A percentile compares a stretch with the other conserved stretches of the same genome.
These are phyloP conservation scores for Sialis fuliginosa DNA, from an alignment of 2,888 invertebrate species.

Conservation along the genomic window DNA sequence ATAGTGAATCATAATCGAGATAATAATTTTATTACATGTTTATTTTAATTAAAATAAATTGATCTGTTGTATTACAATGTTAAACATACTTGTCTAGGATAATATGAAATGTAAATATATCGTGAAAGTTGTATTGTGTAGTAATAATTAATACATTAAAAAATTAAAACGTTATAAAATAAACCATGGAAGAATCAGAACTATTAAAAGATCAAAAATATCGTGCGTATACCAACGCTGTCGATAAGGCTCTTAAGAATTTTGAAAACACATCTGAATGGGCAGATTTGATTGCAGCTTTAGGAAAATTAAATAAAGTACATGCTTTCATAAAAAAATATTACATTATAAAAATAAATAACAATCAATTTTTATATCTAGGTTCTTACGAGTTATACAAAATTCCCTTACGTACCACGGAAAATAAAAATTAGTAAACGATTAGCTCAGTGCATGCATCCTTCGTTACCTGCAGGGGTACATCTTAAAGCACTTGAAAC, in stretches of 20 bases:
- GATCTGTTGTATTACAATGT: not conserved
- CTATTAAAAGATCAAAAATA: constrained; percentile 68
- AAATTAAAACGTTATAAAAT: not conserved
- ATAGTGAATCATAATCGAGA: no score
- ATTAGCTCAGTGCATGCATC: constrained; percentile 86
- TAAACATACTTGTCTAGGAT: not conserved
- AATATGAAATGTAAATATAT: not conserved
- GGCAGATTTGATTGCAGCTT: constrained; percentile 81
- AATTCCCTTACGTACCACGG: constrained; percentile 72
- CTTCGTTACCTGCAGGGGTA: constrained; percentile 77
- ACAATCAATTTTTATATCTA: constrained; percentile 21
- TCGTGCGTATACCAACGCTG: constrained; percentile 57
- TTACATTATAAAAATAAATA: constrained; percentile 5
- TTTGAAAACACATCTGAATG: constrained; percentile 92
- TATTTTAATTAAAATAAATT: no score
- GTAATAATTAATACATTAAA: not conserved
- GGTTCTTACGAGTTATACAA: constrained; percentile 62
- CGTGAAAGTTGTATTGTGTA: not conserved
- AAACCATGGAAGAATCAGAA: constrained; percentile 52
- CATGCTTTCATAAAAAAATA: constrained; percentile 7
- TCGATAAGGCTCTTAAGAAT: constrained; percentile 75
- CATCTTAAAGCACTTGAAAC: constrained; percentile 83
- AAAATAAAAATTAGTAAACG: constrained; percentile 78
- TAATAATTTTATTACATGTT: no score
- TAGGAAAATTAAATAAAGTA: constrained; percentile 81